Evolutionary conservation across 1,140 invertebrate genomes (phyloP).

Genomic region (Protaetia brevitarsis): DNA sequence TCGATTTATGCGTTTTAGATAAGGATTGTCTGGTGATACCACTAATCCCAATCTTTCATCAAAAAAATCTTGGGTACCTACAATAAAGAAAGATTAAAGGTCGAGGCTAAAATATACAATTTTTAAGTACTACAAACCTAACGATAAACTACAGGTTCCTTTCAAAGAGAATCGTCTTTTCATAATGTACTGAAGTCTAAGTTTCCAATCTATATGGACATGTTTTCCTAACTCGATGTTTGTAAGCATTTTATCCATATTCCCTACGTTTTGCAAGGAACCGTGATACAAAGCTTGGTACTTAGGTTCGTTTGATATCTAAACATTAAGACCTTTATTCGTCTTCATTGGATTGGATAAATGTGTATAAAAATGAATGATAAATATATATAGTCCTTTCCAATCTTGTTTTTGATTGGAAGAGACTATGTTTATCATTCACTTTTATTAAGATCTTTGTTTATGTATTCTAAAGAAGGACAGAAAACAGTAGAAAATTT

Average conservation of each 20-base stretch:
- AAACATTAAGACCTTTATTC: no score
- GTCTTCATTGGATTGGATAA: no score
- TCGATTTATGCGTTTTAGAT: constrained; percentile 62
- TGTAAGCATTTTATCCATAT: constrained; percentile 54
- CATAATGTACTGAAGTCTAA: constrained; percentile 68
- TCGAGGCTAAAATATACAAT: background rate
- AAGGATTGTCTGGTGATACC: constrained; percentile 69
- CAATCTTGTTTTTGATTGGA: background rate
- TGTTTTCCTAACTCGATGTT: constrained; percentile 63
- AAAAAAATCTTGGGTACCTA: constrained; percentile 70
- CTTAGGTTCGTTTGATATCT: constrained; percentile 56
- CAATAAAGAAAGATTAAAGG: constrained; percentile 31
- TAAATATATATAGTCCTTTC: no score
- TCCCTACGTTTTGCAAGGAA: constrained; percentile 52
- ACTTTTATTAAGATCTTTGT: background rate
- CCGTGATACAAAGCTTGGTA: constrained; percentile 54
- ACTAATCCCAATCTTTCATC: constrained; percentile 77
- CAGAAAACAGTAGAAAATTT: no score
- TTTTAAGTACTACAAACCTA: constrained; percentile 52
- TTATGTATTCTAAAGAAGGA: no score
- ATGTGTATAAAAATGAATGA: no score
- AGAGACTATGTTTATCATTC: no score
- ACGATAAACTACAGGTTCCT: constrained; percentile 66
- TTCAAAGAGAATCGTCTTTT: constrained; percentile 59
- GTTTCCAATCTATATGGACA: constrained; percentile 78